These are phyloP conservation scores for Pantherophis vulpinus DNA, from an alignment of 2,797 vertebrate genomes.

Conservation along the genomic window DNA sequence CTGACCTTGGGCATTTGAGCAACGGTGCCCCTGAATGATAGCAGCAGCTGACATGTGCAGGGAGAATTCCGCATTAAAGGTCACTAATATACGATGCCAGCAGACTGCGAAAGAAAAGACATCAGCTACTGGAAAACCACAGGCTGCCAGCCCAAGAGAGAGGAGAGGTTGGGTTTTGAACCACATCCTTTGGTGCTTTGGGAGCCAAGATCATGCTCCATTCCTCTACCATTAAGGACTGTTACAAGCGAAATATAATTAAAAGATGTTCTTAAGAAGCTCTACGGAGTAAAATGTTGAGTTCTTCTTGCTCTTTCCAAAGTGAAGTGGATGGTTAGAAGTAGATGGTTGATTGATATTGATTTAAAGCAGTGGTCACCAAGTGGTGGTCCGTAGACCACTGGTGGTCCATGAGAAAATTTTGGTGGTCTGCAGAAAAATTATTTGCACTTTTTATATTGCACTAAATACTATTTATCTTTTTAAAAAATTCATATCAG, in stretches of 20 bases:
- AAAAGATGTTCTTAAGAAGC: conserved; percentile 5
- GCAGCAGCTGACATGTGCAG: conserved; percentile 46
- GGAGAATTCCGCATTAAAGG: conserved; percentile 48
- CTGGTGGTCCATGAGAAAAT: too few species aligned
- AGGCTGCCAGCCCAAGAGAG: not conserved
- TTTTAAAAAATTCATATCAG: too few species aligned
- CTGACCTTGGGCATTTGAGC: conserved; percentile 27
- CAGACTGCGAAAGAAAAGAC: conserved; percentile 1
- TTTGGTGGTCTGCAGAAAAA: too few species aligned
- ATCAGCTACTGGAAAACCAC: conserved; percentile 23
- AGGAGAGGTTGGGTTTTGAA: not conserved
- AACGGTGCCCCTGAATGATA: conserved; percentile 37
- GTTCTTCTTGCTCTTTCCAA: not conserved
- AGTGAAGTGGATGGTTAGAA: conserved; percentile 12
- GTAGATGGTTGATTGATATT: conserved; percentile 6
- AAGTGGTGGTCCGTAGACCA: too few species aligned
- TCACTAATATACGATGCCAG: conserved; percentile 38
- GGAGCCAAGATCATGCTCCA: not conserved
- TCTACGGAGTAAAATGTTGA: not conserved
- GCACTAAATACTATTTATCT: too few species aligned
- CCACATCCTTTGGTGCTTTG: not conserved
- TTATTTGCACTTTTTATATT: too few species aligned
- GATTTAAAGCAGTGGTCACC: not conserved
- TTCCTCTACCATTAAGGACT: not conserved
- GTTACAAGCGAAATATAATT: conserved; percentile 11